These are phyloP conservation scores for Schizotus pectinicornis DNA, from an alignment of 2,888 invertebrate genomes.

Conservation along the genomic window DNA sequence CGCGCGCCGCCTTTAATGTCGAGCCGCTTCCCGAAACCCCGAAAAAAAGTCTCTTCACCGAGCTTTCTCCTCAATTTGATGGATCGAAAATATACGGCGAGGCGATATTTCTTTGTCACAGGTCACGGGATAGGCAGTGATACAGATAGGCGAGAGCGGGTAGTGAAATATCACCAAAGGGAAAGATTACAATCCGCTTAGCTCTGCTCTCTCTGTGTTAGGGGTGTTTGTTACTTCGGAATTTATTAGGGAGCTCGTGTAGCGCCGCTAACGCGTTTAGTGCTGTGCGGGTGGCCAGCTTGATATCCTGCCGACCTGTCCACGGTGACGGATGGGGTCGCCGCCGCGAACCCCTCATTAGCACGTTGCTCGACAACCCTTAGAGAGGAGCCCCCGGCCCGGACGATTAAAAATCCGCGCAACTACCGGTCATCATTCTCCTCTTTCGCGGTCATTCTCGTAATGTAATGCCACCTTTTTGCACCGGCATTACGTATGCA, in stretches of 20 bases:
- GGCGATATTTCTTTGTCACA: conserved; percentile 51
- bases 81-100: conserved; percentile 23
- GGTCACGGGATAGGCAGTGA: conserved; percentile 38
- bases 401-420: too few species aligned
- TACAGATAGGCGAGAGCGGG: conserved; percentile 48
- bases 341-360: conserved; percentile 51
- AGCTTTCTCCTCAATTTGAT: conserved; percentile 7
- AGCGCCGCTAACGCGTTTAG: conserved; percentile 56
- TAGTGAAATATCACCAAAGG: conserved; percentile 57
- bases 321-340: conserved; percentile 54
- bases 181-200: conserved; percentile 58
- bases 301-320: conserved; percentile 42
- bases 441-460: too few species aligned
- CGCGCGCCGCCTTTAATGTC: conserved; percentile 32
- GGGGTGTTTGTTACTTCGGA: conserved; percentile 55
- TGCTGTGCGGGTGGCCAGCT: conserved; percentile 52
- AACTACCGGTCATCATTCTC: too few species aligned
- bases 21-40: conserved; percentile 23
- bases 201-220: conserved; percentile 40
- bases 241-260: conserved; percentile 53
- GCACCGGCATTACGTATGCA: too few species aligned
- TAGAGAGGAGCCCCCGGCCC: not conserved
- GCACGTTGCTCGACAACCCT: conserved; percentile 52
- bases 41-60: not conserved
- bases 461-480: too few species aligned